phyloP scores from a whole-genome alignment of 30 jellyfish, hydroid and myxozoan species.

The Chironex yamaguchii region DNA sequence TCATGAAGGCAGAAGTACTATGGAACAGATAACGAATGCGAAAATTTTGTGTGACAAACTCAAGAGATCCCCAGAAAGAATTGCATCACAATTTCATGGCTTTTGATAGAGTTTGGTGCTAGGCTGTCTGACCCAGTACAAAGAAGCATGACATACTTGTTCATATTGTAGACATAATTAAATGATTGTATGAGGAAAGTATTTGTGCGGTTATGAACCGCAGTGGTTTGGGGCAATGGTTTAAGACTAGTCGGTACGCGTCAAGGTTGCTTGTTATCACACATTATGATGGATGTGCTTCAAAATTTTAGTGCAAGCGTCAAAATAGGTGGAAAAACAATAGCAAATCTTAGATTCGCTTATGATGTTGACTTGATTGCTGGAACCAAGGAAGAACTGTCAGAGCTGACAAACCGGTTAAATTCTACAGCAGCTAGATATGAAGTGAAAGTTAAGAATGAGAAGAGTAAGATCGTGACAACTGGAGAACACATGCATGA shows the following conservation, averaged over 20 bases:
- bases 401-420: slow-evolving; percentile 27
- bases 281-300: slow-evolving; percentile 55
- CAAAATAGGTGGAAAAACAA: slow-evolving; percentile 33
- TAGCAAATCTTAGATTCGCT: slow-evolving; percentile 50
- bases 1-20: slow-evolving; percentile 64
- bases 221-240: slow-evolving; percentile 30
- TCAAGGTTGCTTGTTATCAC: slow-evolving; percentile 59
- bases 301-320: slow-evolving; percentile 32
- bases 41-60: slow-evolving; percentile 34
- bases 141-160: slow-evolving; percentile 37
- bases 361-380: slow-evolving; percentile 55
- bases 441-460: slow-evolving; percentile 57
- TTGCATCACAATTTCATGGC: slow-evolving; percentile 58
- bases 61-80: slow-evolving; percentile 56
- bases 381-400: slow-evolving; percentile 49
- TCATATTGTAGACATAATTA: slow-evolving; percentile 34
- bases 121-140: slow-evolving; percentile 32
- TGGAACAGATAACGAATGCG: slow-evolving; percentile 27
- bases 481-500: too few relatives aligned
- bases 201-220: slow-evolving; percentile 21
- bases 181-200: slow-evolving; percentile 41
- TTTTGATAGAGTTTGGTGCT: slow-evolving; percentile 52
- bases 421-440: slow-evolving; percentile 29
- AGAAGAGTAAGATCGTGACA: slow-evolving; percentile 29
- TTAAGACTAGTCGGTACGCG: slow-evolving; percentile 55